phyloP scores from a whole-genome alignment of 1,140 invertebrate species.

The Pseudomyrmex dendroicus region DNA sequence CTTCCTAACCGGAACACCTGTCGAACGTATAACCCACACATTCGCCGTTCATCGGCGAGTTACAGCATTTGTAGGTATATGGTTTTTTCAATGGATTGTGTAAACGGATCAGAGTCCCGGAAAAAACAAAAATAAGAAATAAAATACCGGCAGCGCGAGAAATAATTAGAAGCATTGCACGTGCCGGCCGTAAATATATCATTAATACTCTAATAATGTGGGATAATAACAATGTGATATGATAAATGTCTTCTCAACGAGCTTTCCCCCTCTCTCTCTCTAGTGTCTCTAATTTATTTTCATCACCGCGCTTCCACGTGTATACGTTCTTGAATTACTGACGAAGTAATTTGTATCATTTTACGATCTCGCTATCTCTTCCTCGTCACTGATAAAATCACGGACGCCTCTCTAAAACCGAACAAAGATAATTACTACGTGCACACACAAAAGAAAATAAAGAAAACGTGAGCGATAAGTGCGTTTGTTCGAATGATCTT shows the following conservation, averaged over 20 bases:
- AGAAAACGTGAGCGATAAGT: background rate
- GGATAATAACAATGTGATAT: background rate
- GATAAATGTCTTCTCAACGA: constrained; percentile 6
- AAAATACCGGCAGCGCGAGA: background rate
- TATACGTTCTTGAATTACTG: too few species aligned
- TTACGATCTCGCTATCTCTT: background rate
- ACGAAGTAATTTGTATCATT: background rate
- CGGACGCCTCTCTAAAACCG: background rate
- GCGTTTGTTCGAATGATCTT: background rate
- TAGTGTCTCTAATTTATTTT: background rate
- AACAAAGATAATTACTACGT: background rate
- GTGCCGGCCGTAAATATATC: constrained; percentile 7
- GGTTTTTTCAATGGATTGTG: constrained; percentile 8
- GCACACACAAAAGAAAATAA: background rate
- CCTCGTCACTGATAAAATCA: background rate
- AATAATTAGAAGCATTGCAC: constrained; percentile 41
- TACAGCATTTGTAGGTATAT: background rate
- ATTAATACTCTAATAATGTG: background rate
- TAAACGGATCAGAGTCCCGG: background rate
- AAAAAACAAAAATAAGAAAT: constrained; percentile 38
- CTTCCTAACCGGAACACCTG: constrained; percentile 30
- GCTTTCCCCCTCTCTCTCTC: background rate
- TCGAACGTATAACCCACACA: constrained; percentile 9
- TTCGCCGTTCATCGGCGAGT: background rate
- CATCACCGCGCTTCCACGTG: background rate